phyloP scores from a whole-genome alignment of 2,113 vertebrate species.

The Neolamprologus hecqui region DNA sequence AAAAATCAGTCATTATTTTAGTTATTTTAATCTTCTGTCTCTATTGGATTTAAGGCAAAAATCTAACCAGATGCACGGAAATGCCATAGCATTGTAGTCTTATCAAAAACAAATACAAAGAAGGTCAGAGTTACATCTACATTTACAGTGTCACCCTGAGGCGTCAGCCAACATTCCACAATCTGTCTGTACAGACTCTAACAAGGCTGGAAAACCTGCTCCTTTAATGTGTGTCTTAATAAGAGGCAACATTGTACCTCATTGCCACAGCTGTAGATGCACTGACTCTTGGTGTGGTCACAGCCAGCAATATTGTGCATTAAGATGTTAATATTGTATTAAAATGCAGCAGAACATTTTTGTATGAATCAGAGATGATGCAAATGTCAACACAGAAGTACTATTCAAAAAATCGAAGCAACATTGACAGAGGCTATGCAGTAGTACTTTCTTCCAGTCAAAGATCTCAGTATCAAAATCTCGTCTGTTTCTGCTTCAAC shows the following conservation, averaged over 20 bases:
- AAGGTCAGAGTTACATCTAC: not conserved
- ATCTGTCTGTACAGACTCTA: not conserved
- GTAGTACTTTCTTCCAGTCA: not conserved
- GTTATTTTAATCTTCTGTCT: not conserved
- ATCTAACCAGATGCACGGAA: not conserved
- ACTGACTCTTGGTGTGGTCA: not conserved
- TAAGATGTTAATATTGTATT: not conserved
- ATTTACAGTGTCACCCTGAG: not conserved
- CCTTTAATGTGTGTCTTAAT: not conserved
- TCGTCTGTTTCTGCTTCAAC: not conserved
- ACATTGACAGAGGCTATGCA: not conserved
- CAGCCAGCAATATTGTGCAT: not conserved
- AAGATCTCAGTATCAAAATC: not conserved
- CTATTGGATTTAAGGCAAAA: not conserved
- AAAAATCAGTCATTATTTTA: not conserved
- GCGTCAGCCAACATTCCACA: not conserved
- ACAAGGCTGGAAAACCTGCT: not conserved
- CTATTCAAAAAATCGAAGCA: not conserved
- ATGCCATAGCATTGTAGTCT: not conserved
- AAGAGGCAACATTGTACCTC: not conserved
- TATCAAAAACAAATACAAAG: not conserved
- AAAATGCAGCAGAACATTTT: not conserved
- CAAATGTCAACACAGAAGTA: not conserved
- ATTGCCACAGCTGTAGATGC: not conserved
- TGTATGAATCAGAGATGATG: not conserved